phyloP scores from a whole-genome alignment of 2,113 vertebrate genomes.

The Leptobrachium ailaonicum region DNA sequence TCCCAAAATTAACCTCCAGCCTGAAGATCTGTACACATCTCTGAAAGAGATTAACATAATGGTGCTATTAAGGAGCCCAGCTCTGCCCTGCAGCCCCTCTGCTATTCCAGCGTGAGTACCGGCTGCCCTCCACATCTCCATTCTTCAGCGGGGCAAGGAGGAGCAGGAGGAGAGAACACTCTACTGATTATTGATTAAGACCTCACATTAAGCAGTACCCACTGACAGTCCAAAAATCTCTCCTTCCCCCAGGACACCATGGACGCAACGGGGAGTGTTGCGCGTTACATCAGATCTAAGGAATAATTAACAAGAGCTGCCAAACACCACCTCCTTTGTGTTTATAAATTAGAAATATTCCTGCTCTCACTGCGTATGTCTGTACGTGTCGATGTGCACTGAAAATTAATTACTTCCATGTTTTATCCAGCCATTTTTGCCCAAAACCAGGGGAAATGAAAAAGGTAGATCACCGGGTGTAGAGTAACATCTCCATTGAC shows the following conservation, averaged over 20 bases:
- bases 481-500: no score
- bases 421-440: no score
- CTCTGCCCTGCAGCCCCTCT: slow-evolving; percentile 37
- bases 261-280: neutral
- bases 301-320: neutral
- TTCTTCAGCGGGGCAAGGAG: neutral
- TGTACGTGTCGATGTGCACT: no score
- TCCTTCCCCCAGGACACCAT: neutral
- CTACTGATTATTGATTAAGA: slow-evolving; percentile 31
- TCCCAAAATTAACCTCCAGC: slow-evolving; percentile 50
- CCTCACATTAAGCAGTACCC: slow-evolving; percentile 18
- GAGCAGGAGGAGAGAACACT: slow-evolving; percentile 25
- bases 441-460: no score
- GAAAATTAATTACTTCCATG: no score
- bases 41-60: slow-evolving; percentile 47
- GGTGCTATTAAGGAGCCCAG: slow-evolving; percentile 39
- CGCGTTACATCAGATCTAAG: neutral
- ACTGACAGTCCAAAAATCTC: neutral
- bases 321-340: neutral
- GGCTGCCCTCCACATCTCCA: slow-evolving; percentile 12
- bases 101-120: neutral
- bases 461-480: no score
- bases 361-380: no score
- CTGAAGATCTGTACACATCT: slow-evolving; percentile 41
- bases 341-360: no score